Evolutionary conservation across 2,797 vertebrate species (phyloP), one percentile per base, ranked within the genome.

Genomic region (Myotis daubentonii): DNA sequence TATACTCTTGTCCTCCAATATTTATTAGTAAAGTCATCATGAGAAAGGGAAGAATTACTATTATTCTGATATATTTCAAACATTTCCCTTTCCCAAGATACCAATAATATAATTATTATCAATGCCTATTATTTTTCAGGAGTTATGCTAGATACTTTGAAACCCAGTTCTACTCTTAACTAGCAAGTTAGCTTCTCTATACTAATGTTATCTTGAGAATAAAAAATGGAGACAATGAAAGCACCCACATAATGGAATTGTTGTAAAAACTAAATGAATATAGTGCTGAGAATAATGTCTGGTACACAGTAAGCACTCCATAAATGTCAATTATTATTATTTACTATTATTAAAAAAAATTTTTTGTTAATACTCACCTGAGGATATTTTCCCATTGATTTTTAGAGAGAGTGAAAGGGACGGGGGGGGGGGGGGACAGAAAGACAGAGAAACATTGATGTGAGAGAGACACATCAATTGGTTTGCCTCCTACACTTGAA

Each of bases 191-290:
- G 38, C 33, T 85, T 93, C 72, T 81, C n/a, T 90, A 6, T 75
- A 25, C 11, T 76, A 55, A 71, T 23, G 16, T 60, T 89, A 78
- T 49, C 68, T 44, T 78, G 55, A 85, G 74, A 47, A 44, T 41
- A 78, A 95, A 92, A 92, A 92, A 65, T 55, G 17, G 33, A 79
- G 47, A 38, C 76, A 78, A 87, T 75, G 49, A 89, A 75, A 91
- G 17, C 47, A 30, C 17, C 20, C 62, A 33, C 7, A 71, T 57
- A 80, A 62, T 60, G 36, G 55, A 36, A 30, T 55, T 51, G 25
- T 30, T 70, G 36, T 44, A 55, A 91, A 92, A 81, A 81, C 68
- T 78, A 87, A 51, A 62, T 62, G 55, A 86, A 85, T 53, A 75
- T 13, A 33, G 15, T 74, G n/a, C 49, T 88, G 89, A 80, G 47